phyloP scores from a whole-genome alignment of 2,888 invertebrate genomes.

The Cheilosia vulpina region DNA sequence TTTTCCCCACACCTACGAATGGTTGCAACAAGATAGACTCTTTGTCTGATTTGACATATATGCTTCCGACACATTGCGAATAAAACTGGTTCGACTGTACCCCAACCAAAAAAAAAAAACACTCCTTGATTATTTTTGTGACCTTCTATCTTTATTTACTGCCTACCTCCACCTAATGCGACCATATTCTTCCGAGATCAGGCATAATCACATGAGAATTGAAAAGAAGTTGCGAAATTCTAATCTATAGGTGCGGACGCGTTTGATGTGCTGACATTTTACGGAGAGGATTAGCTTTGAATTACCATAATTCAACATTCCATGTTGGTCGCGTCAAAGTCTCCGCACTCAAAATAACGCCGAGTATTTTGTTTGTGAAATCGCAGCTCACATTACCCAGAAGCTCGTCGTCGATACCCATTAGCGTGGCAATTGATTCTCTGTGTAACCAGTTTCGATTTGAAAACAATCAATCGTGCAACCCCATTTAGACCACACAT shows the following conservation, averaged over 20 bases:
- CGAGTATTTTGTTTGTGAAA: constrained; percentile 31
- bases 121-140: neutral
- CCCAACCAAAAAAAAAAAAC: neutral
- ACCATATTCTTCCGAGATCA: constrained; percentile 8
- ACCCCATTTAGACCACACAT: constrained; percentile 20
- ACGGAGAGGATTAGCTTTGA: constrained; percentile 12
- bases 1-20: no score
- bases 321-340: neutral
- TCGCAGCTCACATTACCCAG: constrained; percentile 37
- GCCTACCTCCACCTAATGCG: neutral
- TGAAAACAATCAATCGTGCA: constrained; percentile 58
- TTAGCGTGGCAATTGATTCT: constrained; percentile 27
- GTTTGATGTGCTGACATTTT: constrained; percentile 30
- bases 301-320: constrained; percentile 1
- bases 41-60: no score
- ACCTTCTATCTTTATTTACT: constrained; percentile 18
- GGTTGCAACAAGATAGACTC: no score
- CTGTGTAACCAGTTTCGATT: constrained; percentile 25
- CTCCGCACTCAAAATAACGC: constrained; percentile 29
- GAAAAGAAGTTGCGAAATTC: constrained; percentile 7
- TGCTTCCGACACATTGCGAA: neutral
- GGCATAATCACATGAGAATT: neutral
- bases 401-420: constrained; percentile 29
- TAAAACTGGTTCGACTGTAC: neutral
- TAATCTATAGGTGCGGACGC: constrained; percentile 2